Evolutionary conservation across 2,888 invertebrate genomes (phyloP), one percentile per base, ranked within the genome.

Genomic region (Protula sp.): DNA sequence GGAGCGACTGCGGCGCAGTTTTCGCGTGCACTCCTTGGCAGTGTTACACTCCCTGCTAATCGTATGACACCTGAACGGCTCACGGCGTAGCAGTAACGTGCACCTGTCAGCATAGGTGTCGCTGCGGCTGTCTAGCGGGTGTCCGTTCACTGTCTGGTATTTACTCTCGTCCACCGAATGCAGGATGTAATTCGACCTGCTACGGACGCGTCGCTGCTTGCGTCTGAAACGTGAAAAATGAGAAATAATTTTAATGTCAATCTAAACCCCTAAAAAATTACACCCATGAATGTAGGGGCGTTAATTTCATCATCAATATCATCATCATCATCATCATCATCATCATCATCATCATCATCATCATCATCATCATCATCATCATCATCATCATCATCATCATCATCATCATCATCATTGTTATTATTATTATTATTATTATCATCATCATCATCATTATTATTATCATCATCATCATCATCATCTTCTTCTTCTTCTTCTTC

Each of bases 291-390:
- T n/a, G n/a, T n/a, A n/a, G n/a, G n/a, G n/a, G n/a, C n/a, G n/a
- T n/a, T n/a, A n/a, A n/a, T n/a, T n/a, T 31, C 52, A 9, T 57
- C 57, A 30, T 57, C 57, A 30, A 31, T 53, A 30, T 55, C 22
- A 30, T 53, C 55, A 55, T 61, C 55, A 55, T 61, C 55, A 55
- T 61, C 57, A 57, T 61, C 57, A 60, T 52, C 60, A 57, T 52
- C 60, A 57, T 52, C 57, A 60, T 52, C 60, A 57, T 56, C 57
- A 57, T 52, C 57, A 57, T 56, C 53, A 60, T 60, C 57, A 56
- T 57, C 56, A 51, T 61, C 56, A 60, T 61, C 55, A 55, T 54
- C 54, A 54, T 54, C 54, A 54, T 29, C 54, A 60, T 47, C 59
- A 54, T 28, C 59, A 54, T 61, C 60, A 60, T 47, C 24, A 60